Base-by-base conservation (phyloP, 2,113 vertebrate species). In the Pogonocichla stellata region DNA sequence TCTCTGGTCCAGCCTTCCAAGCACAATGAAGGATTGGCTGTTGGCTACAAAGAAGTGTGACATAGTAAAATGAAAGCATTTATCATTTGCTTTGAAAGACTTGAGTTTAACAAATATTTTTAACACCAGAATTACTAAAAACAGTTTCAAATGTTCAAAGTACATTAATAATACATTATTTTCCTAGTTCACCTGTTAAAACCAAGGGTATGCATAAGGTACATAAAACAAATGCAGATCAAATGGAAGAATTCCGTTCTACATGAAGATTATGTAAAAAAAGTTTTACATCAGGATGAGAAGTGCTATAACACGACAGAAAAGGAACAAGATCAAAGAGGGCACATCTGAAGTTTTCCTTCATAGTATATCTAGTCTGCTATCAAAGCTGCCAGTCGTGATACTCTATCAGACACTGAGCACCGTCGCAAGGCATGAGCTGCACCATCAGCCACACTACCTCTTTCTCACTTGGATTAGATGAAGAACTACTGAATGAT, bases 1-100 rank as follows among this genome's bases (percentile, higher is more conserved):
- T 53, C 61, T 75, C 61, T 66, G 43, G 72, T 88, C 67, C 40
- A 67, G 84, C 64, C 89, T 95, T 92, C 48, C 87, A 79, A 80
- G 26, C 54, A 90, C 43, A 57, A 4, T 79, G 93, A 97, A 93
- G 95, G 86, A 92, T 40, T 89, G 92, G 79, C 48, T 88, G 58
- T 73, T 91, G 70, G 61, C 33, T 74, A 67, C 33, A 53, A 81
- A 84, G 80, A 80, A 91, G 42, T 38, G 28, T 88, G 95, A 96
- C 33, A 53, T 18, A 5, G 16, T 33, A 38, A 95, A 95, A 97
- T 80, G 80, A 96, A 96, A 93, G 40, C 26, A 75, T 13, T 70
- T 56, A 19, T 0, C 1, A 64, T 34, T 48, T 62, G 26, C 67
- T 85, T 64, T 70, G 42, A 34, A 64, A 75, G 19, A 51, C 24